phyloP scores from a whole-genome alignment of 2,888 invertebrate genomes.

The Sinelater perroti region DNA sequence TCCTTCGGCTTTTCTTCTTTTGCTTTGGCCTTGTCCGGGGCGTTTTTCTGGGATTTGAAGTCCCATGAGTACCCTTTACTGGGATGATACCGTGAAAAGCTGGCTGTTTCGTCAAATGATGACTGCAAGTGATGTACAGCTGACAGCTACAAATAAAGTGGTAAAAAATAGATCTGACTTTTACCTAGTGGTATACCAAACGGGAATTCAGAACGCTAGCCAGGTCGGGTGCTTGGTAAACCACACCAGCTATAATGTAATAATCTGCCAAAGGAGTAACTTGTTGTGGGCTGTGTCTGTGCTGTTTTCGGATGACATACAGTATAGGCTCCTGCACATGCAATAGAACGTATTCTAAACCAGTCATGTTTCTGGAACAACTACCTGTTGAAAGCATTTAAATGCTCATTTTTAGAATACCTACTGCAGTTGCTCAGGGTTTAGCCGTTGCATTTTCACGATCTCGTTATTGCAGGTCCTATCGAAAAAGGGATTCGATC shows the following conservation, averaged over 20 bases:
- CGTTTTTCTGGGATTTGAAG: constrained; percentile 66
- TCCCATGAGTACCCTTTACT: constrained; percentile 98
- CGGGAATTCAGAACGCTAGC: constrained; percentile 94
- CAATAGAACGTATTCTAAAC: constrained; percentile 91
- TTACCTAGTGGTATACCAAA: constrained; percentile 73
- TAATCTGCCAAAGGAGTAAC: constrained; percentile 94
- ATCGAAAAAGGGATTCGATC: constrained; percentile 97
- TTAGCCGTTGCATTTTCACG: constrained; percentile 96
- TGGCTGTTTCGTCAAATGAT: constrained; percentile 93
- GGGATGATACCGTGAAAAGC: constrained; percentile 92
- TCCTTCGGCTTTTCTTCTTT: constrained; percentile 83
- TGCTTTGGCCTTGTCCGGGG: constrained; percentile 63
- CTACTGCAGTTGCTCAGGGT: constrained; percentile 86
- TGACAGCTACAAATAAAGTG: constrained; percentile 83
- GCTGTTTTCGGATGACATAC: constrained; percentile 96
- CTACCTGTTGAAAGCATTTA: too few relatives aligned
- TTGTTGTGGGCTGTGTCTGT: constrained; percentile 82
- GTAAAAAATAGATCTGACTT: constrained; percentile 33
- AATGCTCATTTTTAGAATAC: constrained; percentile 49
- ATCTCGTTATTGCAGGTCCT: constrained; percentile 97
- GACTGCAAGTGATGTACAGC: constrained; percentile 89
- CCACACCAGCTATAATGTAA: constrained; percentile 96
- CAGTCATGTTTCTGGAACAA: constrained; percentile 93
- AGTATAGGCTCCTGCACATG: constrained; percentile 98
- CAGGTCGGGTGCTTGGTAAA: constrained; percentile 97